These are phyloP conservation scores for Trogon melanurus DNA, from an alignment of 2,113 vertebrate genomes.

Conservation along the genomic window DNA sequence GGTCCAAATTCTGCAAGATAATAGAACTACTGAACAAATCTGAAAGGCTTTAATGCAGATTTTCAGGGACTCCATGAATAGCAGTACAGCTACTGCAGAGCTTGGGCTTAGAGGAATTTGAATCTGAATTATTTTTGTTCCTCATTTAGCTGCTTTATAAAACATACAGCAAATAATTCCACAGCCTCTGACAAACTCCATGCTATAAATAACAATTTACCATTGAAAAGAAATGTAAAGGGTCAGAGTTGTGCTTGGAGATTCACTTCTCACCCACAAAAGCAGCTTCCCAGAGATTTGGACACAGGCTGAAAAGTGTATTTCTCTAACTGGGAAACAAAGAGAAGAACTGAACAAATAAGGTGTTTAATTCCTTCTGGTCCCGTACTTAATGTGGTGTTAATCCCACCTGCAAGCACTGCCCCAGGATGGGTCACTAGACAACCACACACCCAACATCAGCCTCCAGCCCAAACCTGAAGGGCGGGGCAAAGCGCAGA, in stretches of 20 bases:
- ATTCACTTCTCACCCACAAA: neutral
- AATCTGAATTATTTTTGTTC: slow-evolving; percentile 8
- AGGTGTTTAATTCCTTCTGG: neutral
- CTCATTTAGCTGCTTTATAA: neutral
- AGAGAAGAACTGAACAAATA: neutral
- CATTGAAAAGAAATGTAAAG: slow-evolving; percentile 26
- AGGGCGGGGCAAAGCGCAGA: neutral
- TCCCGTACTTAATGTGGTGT: neutral
- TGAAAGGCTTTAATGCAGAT: neutral
- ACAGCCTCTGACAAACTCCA: neutral
- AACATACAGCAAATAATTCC: neutral
- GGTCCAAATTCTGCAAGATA: neutral
- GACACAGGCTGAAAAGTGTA: neutral
- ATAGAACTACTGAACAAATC: neutral
- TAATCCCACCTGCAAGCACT: neutral
- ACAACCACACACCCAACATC: neutral
- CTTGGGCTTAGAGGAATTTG: neutral
- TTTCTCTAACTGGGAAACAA: neutral
- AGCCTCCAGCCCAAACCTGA: neutral
- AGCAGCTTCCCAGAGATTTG: neutral
- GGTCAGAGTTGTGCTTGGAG: neutral
- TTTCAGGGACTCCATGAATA: neutral
- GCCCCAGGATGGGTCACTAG: neutral
- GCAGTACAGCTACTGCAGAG: neutral
- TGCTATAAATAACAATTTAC: slow-evolving; percentile 16